Percentiles rank a stretch among this genome's conserved stretches.
Evolutionary conservation across 2,888 invertebrate species (phyloP).

Genomic region (Cheilosia grossa): DNA sequence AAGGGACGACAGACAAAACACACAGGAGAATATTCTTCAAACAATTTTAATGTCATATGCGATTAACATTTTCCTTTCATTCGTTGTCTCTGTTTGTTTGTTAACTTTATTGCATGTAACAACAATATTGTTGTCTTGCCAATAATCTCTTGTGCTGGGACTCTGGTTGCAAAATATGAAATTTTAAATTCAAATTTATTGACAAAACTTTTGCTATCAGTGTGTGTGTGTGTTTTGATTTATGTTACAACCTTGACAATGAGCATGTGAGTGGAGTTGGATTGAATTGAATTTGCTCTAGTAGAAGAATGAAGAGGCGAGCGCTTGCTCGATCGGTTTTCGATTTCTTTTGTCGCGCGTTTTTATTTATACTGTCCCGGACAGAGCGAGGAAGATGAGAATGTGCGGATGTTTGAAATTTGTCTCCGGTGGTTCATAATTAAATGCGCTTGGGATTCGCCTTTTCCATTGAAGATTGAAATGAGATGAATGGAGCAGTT

Average conservation of each 20-base stretch:
- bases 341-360: constrained; percentile 57
- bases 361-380: neutral
- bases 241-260: constrained; percentile 71
- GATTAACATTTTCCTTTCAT: constrained; percentile 71
- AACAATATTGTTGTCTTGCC: constrained; percentile 25
- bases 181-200: constrained; percentile 74
- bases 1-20: constrained; percentile 27
- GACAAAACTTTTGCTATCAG: constrained; percentile 15
- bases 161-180: constrained; percentile 56
- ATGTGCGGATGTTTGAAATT: constrained; percentile 55
- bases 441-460: constrained; percentile 38
- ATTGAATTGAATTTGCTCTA: constrained; percentile 28
- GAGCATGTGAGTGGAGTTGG: constrained; percentile 30
- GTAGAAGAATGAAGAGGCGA: constrained; percentile 11
- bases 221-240: constrained; percentile 60
- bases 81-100: constrained; percentile 15
- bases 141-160: neutral
- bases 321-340: constrained; percentile 32
- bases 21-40: constrained; percentile 31
- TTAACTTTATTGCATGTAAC: constrained; percentile 46
- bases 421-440: constrained; percentile 65
- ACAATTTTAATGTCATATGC: constrained; percentile 70
- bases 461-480: constrained; percentile 38
- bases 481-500: constrained; percentile 55
- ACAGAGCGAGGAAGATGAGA: constrained; percentile 15